Evolutionary conservation across 2,797 vertebrate species (phyloP).

Genomic region (Eulemur mongoz): DNA sequence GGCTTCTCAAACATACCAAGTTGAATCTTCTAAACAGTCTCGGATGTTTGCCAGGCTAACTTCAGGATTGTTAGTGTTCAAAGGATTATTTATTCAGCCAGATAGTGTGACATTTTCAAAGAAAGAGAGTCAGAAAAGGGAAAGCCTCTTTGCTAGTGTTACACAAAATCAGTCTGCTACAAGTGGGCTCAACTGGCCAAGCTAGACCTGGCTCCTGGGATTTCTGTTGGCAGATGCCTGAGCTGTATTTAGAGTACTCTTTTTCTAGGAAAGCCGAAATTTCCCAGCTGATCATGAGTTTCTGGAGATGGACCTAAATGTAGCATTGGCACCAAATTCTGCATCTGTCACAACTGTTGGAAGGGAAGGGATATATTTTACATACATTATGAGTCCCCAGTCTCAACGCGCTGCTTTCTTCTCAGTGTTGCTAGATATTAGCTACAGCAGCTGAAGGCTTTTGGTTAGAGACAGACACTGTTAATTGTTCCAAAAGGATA

Average conservation of each 20-base stretch:
- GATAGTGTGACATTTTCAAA: constrained; percentile 24
- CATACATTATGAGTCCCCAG: not conserved
- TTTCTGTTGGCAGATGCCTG: not conserved
- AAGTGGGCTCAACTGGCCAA: not conserved
- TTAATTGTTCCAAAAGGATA: not conserved
- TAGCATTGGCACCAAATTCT: not conserved
- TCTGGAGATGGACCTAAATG: not conserved
- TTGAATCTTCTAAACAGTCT: constrained; percentile 13
- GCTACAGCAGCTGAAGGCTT: constrained; percentile 19
- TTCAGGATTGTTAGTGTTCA: not conserved
- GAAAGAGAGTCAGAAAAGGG: not conserved
- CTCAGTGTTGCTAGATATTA: not conserved
- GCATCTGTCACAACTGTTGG: not conserved
- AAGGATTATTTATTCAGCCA: not conserved
- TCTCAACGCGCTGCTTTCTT: not conserved
- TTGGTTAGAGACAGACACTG: not conserved
- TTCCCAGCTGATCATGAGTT: constrained; percentile 14
- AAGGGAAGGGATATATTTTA: not conserved
- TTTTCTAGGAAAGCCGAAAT: constrained; percentile 7
- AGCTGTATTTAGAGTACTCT: not conserved
- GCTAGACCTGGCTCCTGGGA: not conserved
- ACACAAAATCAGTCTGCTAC: not conserved
- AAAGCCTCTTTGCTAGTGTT: not conserved
- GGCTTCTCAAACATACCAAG: not conserved
- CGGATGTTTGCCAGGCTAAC: not conserved